Percentiles rank a stretch among this genome's conserved stretches.
phyloP scores from a whole-genome alignment of 2,113 vertebrate genomes.

The Dicentrarchus labrax region DNA sequence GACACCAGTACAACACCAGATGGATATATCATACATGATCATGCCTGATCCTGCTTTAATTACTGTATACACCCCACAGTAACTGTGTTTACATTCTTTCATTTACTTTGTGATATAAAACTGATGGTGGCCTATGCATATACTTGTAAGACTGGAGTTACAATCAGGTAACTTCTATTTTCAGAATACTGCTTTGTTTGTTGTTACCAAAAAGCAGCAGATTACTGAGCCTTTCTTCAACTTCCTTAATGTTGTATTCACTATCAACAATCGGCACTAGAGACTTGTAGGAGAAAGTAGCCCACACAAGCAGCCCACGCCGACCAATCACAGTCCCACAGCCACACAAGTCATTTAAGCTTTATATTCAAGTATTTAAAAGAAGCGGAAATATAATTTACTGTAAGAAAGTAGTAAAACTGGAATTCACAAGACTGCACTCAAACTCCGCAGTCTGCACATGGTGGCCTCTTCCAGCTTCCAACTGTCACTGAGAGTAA shows the following conservation, averaged over 20 bases:
- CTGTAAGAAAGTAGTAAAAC: conserved; percentile 5
- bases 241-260: conserved; percentile 40
- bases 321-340: neutral
- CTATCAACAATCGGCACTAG: conserved; percentile 22
- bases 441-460: conserved; percentile 50
- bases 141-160: neutral
- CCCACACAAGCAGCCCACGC: neutral
- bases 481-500: conserved; percentile 52
- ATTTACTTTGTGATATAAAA: neutral
- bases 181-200: neutral
- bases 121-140: neutral
- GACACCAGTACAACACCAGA: neutral
- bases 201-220: conserved; percentile 35
- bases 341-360: neutral
- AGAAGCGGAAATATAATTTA: too few relatives aligned
- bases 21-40: neutral
- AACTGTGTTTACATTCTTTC: neutral
- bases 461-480: conserved; percentile 47
- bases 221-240: conserved; percentile 43
- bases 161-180: neutral
- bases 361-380: neutral
- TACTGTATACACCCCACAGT: neutral
- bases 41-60: conserved; percentile 5
- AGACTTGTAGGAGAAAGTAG: neutral
- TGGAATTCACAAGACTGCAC: conserved; percentile 38